Percentiles rank a stretch among this genome's conserved stretches.
Conservation (phyloP, 1,140 invertebrate genomes). For the Brachionus koreanus region DNA sequence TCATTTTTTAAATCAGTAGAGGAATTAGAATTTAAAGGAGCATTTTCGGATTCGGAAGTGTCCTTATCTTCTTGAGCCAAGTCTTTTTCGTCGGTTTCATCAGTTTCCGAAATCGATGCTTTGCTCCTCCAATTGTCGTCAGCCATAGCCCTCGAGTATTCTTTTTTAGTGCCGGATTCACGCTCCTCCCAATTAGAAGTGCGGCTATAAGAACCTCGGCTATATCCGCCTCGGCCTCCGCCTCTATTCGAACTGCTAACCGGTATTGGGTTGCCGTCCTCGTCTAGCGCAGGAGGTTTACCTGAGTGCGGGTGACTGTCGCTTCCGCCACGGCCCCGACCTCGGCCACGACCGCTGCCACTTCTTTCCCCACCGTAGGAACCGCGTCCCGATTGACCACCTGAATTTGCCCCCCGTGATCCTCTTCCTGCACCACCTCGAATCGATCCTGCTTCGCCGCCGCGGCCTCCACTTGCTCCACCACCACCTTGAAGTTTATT, state of each 20-base stretch:
- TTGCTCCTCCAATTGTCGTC: conserved; percentile 40
- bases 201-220: not conserved
- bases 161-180: not conserved
- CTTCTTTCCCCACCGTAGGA: not conserved
- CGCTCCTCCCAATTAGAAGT: conserved; percentile 17
- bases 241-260: conserved; percentile 17
- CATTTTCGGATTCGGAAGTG: not conserved
- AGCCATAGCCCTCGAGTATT: conserved; percentile 1
- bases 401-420: not conserved
- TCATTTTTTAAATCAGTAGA: not conserved
- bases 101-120: not conserved
- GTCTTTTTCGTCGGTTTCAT: not conserved
- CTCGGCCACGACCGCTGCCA: not conserved
- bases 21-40: not conserved
- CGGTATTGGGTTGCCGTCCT: conserved; percentile 25
- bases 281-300: not conserved
- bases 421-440: not conserved
- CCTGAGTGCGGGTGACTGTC: not conserved
- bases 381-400: conserved; percentile 7
- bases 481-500: not conserved
- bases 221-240: conserved; percentile 35
- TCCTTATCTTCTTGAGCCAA: not conserved
- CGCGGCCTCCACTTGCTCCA: not conserved
- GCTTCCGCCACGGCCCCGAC: conserved; percentile 2
- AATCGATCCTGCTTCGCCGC: not conserved